Conservation (phyloP, 2,797 vertebrate species). For the Sciurus vulgaris region DNA sequence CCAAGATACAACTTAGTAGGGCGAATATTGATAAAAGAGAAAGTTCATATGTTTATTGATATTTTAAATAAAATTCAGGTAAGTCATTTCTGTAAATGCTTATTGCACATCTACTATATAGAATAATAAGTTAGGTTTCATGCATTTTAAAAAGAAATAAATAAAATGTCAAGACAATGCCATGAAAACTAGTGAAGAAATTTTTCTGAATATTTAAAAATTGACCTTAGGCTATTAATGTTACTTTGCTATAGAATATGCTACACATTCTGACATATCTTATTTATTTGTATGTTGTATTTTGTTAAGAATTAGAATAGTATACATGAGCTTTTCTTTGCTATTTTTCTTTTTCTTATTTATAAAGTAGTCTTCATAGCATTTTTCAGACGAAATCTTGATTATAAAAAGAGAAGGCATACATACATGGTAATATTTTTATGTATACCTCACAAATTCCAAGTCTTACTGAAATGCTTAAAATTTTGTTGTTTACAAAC, state of each 20-base stretch:
- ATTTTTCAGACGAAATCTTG: constrained; percentile 44
- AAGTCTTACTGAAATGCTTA: constrained; percentile 42
- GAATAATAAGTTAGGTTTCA: neutral
- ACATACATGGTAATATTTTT: constrained; percentile 14
- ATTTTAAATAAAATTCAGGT: constrained; percentile 65
- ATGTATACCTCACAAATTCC: constrained; percentile 3
- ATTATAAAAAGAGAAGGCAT: constrained; percentile 6
- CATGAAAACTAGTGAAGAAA: neutral
- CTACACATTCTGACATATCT: neutral
- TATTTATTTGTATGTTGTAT: neutral
- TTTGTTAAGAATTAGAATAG: constrained; percentile 8
- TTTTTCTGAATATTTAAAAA: constrained; percentile 25
- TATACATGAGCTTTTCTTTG: neutral
- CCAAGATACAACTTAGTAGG: neutral
- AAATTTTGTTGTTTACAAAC: constrained; percentile 22
- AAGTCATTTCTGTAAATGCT: constrained; percentile 53
- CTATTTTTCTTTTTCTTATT: constrained; percentile 50
- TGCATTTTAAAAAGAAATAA: constrained; percentile 34
- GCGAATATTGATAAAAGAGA: neutral
- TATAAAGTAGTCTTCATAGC: constrained; percentile 46
- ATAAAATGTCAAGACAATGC: constrained; percentile 43
- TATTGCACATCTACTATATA: neutral
- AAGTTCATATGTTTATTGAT: constrained; percentile 35
- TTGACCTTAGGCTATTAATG: neutral
- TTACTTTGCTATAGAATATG: constrained; percentile 27